These are phyloP conservation scores for Rhyacichthys aspro DNA, from an alignment of 2,797 vertebrate genomes.

Conservation along the genomic window DNA sequence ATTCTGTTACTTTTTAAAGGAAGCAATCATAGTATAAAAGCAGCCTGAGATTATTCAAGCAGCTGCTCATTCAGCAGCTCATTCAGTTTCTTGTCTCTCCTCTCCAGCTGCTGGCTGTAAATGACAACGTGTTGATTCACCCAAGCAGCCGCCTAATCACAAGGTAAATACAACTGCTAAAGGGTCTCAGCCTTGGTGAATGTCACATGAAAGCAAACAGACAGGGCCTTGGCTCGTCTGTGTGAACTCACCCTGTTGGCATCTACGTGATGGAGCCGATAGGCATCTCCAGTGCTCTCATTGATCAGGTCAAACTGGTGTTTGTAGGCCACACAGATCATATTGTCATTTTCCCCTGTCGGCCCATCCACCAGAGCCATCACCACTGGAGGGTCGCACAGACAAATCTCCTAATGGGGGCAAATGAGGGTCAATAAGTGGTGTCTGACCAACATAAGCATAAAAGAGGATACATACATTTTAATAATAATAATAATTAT, in stretches of 20 bases:
- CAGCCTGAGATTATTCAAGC: constrained; percentile 32
- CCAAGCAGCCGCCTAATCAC: constrained; percentile 32
- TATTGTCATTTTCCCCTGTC: constrained; percentile 94
- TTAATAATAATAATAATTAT: too few relatives aligned
- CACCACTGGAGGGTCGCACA: constrained; percentile 91
- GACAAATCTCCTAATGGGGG: constrained; percentile 91
- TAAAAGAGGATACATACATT: background rate
- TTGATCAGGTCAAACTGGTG: constrained; percentile 98
- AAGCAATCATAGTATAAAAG: constrained; percentile 3
- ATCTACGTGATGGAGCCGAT: constrained; percentile 91
- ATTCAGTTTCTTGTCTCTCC: constrained; percentile 12
- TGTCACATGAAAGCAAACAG: constrained; percentile 2
- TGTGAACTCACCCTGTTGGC: constrained; percentile 87
- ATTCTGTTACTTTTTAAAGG: constrained; percentile 3
- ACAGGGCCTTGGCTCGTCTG: background rate
- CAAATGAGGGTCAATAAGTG: constrained; percentile 2
- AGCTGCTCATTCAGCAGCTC: constrained; percentile 37
- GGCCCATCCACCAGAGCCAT: constrained; percentile 96
- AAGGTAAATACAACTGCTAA: constrained; percentile 39
- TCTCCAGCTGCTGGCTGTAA: constrained; percentile 35
- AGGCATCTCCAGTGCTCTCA: constrained; percentile 96
- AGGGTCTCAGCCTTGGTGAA: constrained; percentile 10
- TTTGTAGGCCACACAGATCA: constrained; percentile 97
- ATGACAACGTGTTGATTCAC: constrained; percentile 44
- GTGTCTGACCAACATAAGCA: background rate